Percentiles rank a stretch among this genome's conserved stretches.
phyloP scores from a whole-genome alignment of 2,113 vertebrate genomes.

The Aspiorhynchus laticeps region DNA sequence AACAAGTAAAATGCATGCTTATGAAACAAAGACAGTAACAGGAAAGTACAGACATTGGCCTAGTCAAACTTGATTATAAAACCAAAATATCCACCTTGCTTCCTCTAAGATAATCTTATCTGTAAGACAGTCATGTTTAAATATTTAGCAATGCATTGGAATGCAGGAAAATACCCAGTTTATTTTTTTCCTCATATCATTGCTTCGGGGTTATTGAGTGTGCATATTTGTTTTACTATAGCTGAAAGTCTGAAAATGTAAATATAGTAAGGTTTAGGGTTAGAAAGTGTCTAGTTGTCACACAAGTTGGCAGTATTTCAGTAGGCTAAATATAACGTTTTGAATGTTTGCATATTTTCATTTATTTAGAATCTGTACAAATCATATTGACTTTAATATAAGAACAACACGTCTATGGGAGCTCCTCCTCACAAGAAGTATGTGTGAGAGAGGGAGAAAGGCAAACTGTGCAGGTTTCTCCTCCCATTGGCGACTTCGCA shows the following conservation, averaged over 20 bases:
- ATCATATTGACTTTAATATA: not conserved
- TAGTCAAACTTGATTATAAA: not conserved
- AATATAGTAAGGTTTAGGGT: not conserved
- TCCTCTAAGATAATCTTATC: constrained; percentile 10
- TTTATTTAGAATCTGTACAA: not conserved
- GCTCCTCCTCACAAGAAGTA: not conserved
- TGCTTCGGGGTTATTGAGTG: not conserved
- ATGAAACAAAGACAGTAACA: not conserved
- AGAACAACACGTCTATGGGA: not conserved
- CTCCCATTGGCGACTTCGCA: constrained; percentile 51
- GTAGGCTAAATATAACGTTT: not conserved
- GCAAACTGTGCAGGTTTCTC: constrained; percentile 33
- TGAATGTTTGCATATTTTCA: not conserved
- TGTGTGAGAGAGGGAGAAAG: not conserved
- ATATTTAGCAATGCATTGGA: constrained; percentile 19
- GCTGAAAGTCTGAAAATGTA: not conserved
- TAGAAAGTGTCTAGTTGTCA: not conserved
- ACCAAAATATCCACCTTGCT: not conserved
- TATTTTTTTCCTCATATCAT: not conserved
- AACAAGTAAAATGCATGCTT: not conserved
- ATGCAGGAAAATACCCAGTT: not conserved
- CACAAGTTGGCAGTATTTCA: not conserved
- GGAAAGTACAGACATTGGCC: not conserved
- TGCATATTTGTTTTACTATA: constrained; percentile 3
- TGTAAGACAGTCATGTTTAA: not conserved